Evolutionary conservation across 2,113 vertebrate genomes (phyloP).

Genomic region (Nyctibius bracteatus): DNA sequence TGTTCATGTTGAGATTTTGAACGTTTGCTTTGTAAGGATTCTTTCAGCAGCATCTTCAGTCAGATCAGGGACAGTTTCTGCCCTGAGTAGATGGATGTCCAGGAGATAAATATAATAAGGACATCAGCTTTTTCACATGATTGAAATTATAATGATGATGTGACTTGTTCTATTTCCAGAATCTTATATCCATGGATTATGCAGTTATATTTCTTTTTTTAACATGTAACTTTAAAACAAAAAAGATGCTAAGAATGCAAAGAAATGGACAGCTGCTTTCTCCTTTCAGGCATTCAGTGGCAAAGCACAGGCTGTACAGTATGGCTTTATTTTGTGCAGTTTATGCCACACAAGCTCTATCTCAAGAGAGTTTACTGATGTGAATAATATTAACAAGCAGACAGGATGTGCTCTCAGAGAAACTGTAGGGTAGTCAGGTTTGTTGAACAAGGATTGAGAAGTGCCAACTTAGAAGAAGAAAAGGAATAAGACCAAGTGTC

Average conservation of each 20-base stretch:
- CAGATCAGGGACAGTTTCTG: not conserved
- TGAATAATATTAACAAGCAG: slow-evolving; percentile 2
- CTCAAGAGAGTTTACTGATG: not conserved
- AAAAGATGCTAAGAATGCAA: not conserved
- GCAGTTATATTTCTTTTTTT: not conserved
- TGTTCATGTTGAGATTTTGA: not conserved
- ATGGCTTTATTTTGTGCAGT: not conserved
- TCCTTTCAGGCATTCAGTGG: not conserved
- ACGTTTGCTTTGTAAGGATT: not conserved
- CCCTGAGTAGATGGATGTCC: not conserved
- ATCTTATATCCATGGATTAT: not conserved
- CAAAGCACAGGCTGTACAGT: not conserved
- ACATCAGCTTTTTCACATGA: not conserved
- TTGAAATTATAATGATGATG: not conserved
- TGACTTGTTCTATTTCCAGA: not conserved
- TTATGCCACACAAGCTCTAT: not conserved
- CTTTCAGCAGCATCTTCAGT: not conserved
- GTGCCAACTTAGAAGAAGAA: not conserved
- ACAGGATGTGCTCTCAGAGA: not conserved
- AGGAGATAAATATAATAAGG: not conserved
- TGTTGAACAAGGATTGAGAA: not conserved
- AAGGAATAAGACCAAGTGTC: not conserved
- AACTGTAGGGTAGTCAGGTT: not conserved
- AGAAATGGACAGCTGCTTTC: not conserved
- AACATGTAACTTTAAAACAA: not conserved